Percentiles rank a stretch among this genome's conserved stretches.
These are phyloP conservation scores for Falcunculus frontatus DNA, from an alignment of 2,113 vertebrate genomes.

Conservation along the genomic window DNA sequence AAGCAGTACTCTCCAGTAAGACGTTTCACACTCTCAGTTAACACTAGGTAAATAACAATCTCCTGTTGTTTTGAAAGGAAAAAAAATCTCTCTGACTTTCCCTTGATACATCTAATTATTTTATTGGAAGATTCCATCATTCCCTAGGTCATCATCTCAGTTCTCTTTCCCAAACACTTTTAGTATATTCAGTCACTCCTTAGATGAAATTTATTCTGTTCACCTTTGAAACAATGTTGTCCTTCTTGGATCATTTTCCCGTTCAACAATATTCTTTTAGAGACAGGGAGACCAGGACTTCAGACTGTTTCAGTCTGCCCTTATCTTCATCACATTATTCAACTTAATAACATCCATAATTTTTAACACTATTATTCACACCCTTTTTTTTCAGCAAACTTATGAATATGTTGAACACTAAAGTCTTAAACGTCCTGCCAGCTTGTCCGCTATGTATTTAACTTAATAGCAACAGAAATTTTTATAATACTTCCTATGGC, in stretches of 20 bases:
- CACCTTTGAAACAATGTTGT: background rate
- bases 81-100: background rate
- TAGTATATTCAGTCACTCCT: background rate
- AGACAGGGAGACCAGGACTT: background rate
- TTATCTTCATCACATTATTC: background rate
- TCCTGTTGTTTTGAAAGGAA: background rate
- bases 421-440: background rate
- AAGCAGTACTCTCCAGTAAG: background rate
- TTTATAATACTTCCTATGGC: background rate
- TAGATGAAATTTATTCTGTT: background rate
- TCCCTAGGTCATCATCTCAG: background rate
- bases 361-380: background rate
- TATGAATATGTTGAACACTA: background rate
- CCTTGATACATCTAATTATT: background rate
- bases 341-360: background rate
- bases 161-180: background rate
- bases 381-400: background rate
- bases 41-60: background rate
- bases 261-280: background rate
- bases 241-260: background rate
- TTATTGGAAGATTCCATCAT: background rate
- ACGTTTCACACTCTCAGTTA: background rate
- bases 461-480: background rate
- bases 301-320: background rate
- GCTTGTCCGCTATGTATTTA: background rate